Base-by-base conservation (phyloP, 2,113 vertebrate genomes). In the Larimichthys polyactis region DNA sequence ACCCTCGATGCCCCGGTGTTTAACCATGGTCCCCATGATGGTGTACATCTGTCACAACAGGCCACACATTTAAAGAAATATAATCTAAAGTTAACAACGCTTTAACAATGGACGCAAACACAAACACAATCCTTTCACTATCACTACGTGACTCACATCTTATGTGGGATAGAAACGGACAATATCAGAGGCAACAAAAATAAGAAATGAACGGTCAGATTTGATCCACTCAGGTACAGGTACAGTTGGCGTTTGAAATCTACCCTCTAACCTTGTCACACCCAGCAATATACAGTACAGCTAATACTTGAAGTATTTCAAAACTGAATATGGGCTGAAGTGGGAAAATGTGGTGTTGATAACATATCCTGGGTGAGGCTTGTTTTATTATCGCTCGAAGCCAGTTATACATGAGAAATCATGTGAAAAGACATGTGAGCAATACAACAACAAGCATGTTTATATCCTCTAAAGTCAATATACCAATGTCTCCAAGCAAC, bases 401-500 rank as follows among this genome's bases (percentile, higher is more conserved):
- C 7, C 24, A 62, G 7, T 43, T 46, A 46, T 54, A 40, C 14
- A 46, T 49, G 36, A 15, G 27, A 67, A 72, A 67, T 84, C 63
- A 76, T 62, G 71, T 77, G 75, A 59, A 27, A 81, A 72, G 71
- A 73, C 48, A 17, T 71, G 78, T 44, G 63, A 72, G 67, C 8
- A 17, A 62, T 8, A 79, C 60, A 67, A 64, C 60, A 67, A 67
- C 12, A 80, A 71, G 49, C 22, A 58, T 62, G 71, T 52, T 73
- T 44, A 65, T 62, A 62, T 80, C 60, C 46, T 55, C 66, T 52
- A 40, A 66, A 71, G 19, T 15, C 11, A 17, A 48, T 60, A 68
- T 32, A 75, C 44, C 66, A 46, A 75, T 36, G 36, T 52, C 27
- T 19, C 3, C 14, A 54, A 71, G 54, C 48, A 32, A 6, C 24